phyloP scores from a whole-genome alignment of 2,888 invertebrate genomes.

The Anarsia innoxiella region DNA sequence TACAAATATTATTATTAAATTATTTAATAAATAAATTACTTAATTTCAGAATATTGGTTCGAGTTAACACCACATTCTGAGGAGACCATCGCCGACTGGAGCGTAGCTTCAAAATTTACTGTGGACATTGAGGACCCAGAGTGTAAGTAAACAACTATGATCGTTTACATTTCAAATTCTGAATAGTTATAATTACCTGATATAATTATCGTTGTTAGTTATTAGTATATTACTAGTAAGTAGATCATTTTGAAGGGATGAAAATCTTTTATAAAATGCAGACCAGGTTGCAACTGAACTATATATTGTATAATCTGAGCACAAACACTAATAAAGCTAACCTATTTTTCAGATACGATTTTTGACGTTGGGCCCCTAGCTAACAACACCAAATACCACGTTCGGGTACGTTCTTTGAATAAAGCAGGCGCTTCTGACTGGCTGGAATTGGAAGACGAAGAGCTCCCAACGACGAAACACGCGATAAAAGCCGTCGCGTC shows the following conservation, averaged over 20 bases:
- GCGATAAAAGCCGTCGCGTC: constrained; percentile 24
- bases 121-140: constrained; percentile 32
- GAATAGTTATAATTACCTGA: too few species aligned
- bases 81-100: constrained; percentile 51
- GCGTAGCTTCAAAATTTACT: constrained; percentile 27
- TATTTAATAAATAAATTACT: too few species aligned
- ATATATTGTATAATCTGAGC: too few species aligned
- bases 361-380: constrained; percentile 43
- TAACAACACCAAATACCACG: constrained; percentile 49
- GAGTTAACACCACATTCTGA: constrained; percentile 37
- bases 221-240: too few species aligned
- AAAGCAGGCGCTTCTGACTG: constrained; percentile 58
- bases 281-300: too few species aligned
- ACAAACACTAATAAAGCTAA: too few species aligned
- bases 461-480: constrained; percentile 21
- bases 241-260: too few species aligned
- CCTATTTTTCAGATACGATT: constrained; percentile 35
- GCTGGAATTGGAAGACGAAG: constrained; percentile 25
- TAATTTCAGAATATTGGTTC: constrained; percentile 49
- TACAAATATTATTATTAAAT: too few species aligned
- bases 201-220: too few species aligned
- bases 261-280: too few species aligned
- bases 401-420: constrained; percentile 49
- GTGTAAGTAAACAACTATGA: constrained; percentile 26
- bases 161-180: too few species aligned